These are phyloP conservation scores for Bucorvus abyssinicus DNA, from an alignment of 2,797 vertebrate genomes.

Conservation along the genomic window DNA sequence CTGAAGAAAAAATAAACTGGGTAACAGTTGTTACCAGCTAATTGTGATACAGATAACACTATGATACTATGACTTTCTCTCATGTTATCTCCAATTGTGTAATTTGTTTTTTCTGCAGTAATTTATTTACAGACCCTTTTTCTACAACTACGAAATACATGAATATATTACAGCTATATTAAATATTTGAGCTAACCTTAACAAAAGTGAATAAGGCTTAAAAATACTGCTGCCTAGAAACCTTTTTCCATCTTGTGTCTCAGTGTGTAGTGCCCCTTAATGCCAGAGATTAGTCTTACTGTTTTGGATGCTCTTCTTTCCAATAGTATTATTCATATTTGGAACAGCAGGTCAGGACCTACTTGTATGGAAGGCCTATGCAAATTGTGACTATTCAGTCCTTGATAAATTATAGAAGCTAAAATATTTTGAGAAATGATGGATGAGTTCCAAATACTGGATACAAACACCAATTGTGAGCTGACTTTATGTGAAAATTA, in stretches of 20 bases:
- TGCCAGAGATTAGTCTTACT: neutral
- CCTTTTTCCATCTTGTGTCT: neutral
- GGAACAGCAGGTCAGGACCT: neutral
- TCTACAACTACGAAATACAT: neutral
- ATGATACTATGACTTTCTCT: neutral
- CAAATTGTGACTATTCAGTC: neutral
- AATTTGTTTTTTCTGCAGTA: neutral
- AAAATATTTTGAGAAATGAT: neutral
- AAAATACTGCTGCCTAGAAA: neutral
- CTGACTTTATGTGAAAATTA: conserved; percentile 4
- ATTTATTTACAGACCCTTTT: neutral
- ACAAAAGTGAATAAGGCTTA: neutral
- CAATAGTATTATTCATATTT: neutral
- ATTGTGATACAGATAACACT: neutral
- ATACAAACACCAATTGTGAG: neutral
- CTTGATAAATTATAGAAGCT: neutral
- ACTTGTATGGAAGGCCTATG: neutral
- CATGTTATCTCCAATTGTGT: neutral
- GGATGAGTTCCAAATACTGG: neutral
- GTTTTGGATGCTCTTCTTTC: neutral
- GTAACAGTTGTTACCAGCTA: neutral
- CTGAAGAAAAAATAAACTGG: neutral
- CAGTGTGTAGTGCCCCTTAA: neutral
- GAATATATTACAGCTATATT: neutral
- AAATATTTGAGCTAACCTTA: neutral